These are phyloP conservation scores for Andrena hattorfiana DNA, from an alignment of 2,888 invertebrate species.

Conservation along the genomic window DNA sequence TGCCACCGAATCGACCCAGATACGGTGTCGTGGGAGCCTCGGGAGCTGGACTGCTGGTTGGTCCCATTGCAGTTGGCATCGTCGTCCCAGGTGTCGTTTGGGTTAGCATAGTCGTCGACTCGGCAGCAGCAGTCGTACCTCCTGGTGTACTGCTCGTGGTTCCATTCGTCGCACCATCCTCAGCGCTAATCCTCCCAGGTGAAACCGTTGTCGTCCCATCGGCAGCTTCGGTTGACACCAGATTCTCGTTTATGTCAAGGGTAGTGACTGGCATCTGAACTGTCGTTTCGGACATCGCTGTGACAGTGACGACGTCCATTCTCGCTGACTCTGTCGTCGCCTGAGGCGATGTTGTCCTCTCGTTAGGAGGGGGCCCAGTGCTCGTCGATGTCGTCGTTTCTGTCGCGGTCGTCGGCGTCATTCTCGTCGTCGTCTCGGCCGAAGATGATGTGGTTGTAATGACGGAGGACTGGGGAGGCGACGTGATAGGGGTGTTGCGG, in stretches of 20 bases:
- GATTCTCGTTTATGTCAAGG: slow-evolving; percentile 59
- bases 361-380: slow-evolving; percentile 38
- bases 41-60: slow-evolving; percentile 63
- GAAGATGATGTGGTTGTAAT: slow-evolving; percentile 50
- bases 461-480: slow-evolving; percentile 48
- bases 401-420: slow-evolving; percentile 39
- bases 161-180: slow-evolving; percentile 6
- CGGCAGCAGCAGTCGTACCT: slow-evolving; percentile 28
- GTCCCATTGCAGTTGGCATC: slow-evolving; percentile 75
- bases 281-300: slow-evolving; percentile 33
- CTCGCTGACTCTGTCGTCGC: slow-evolving; percentile 45
- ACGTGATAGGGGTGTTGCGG: slow-evolving; percentile 48
- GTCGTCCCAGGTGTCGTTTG: slow-evolving; percentile 44
- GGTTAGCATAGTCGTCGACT: slow-evolving; percentile 35
- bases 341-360: slow-evolving; percentile 36
- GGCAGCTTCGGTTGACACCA: slow-evolving; percentile 56
- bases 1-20: slow-evolving; percentile 78
- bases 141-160: slow-evolving; percentile 12
- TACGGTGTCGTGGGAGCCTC: slow-evolving; percentile 82
- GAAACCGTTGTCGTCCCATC: slow-evolving; percentile 45
- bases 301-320: slow-evolving; percentile 46
- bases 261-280: slow-evolving; percentile 10
- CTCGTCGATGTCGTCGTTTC: slow-evolving; percentile 40
- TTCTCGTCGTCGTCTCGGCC: slow-evolving; percentile 49
- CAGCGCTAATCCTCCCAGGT: slow-evolving; percentile 18